These are phyloP conservation scores for Trematocara variabile DNA, from an alignment of 2,113 vertebrate species.

Conservation along the genomic window DNA sequence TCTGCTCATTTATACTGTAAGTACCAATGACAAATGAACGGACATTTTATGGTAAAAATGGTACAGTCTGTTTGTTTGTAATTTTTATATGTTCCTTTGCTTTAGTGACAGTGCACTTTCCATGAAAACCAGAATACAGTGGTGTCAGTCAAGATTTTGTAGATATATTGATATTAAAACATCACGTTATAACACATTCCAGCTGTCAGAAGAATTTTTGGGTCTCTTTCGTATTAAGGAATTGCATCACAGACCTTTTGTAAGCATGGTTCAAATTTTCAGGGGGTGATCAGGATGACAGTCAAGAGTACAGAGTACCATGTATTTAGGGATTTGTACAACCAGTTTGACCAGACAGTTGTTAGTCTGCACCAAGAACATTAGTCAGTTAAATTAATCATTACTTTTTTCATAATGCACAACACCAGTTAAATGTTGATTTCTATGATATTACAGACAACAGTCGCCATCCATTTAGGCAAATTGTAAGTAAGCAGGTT, in stretches of 20 bases:
- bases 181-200: slow-evolving; percentile 71
- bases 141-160: slow-evolving; percentile 95
- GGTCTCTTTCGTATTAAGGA: neutral
- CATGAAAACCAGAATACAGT: slow-evolving; percentile 87
- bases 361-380: neutral
- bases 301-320: neutral
- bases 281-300: neutral
- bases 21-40: slow-evolving; percentile 81
- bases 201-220: neutral
- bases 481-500: neutral
- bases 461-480: neutral
- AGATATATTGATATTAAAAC: slow-evolving; percentile 98
- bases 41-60: slow-evolving; percentile 82
- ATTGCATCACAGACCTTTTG: neutral
- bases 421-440: neutral
- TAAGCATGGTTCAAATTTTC: neutral
- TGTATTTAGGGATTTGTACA: neutral
- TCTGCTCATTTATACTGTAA: slow-evolving; percentile 73
- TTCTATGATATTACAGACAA: neutral
- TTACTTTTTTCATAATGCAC: neutral
- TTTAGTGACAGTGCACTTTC: slow-evolving; percentile 93
- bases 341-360: neutral
- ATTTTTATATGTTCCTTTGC: slow-evolving; percentile 96
- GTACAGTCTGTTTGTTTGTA: slow-evolving; percentile 87
- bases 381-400: neutral